Base-by-base conservation (phyloP, 1,140 invertebrate genomes). In the Popillia japonica region DNA sequence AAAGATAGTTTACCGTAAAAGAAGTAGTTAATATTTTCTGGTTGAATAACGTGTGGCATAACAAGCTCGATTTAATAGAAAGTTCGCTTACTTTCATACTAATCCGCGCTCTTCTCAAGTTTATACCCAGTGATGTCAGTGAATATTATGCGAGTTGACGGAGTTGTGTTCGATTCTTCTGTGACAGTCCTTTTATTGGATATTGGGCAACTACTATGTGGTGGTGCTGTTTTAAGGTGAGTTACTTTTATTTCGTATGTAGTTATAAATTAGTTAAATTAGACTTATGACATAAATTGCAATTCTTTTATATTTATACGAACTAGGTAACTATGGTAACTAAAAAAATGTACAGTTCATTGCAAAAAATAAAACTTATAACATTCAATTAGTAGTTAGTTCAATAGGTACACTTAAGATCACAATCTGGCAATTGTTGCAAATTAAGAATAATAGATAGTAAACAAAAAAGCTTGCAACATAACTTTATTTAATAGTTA, bases 31-130 rank as follows among this genome's bases (percentile, higher is more conserved):
- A 68, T 68, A 68, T 68, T 68, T 68, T 68, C 61, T 68, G 61
- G 61, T 68, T 68, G 61, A 68, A 68, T 68, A 68, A 68, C 61
- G 61, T 68, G 61, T 68, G 61, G 61, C 61, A 68, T 68, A 68
- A 68, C 61, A 68, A 68, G 61, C 27, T 68, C 22, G 61, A 68
- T 68, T 68, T 68, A 68, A 68, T 68, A 68, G 61, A 68, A 68
- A 68, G 61, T 68, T 68, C 61, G 61, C 61, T 68, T 68, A 68
- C 61, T 68, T 68, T 68, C 61, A 68, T 68, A 68, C 27, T 68
- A 68, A 68, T 68, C 27, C 61, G 27, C 22, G 8, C 22, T 68
- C 61, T 34, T 27, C 22, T 6, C 14, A 68, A 68, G 61, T 68
- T 68, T 68, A 68, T 68, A 34, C 61, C 7, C 22, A 23, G 61